Evolutionary conservation across 2,113 vertebrate species (phyloP), one percentile per base, ranked within the genome.

Genomic region (Apus apus): DNA sequence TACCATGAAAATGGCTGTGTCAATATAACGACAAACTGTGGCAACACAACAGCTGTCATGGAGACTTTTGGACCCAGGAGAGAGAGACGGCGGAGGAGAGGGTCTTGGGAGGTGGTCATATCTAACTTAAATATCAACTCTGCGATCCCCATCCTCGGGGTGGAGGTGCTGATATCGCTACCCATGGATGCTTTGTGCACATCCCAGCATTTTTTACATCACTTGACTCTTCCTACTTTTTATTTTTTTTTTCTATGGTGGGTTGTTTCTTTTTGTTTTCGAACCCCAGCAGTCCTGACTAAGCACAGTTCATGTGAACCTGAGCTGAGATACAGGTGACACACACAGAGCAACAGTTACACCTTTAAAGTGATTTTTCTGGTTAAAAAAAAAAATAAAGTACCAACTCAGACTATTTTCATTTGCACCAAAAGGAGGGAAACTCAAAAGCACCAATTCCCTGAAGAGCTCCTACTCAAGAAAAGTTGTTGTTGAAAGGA

Each of bases 1-100:
- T 79, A 98, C 98, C 98, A 98, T 98, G 98, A 98, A 98, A 98
- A 98, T 98, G 98, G 98, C 97, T 98, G 97, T 98, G 98, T 98
- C 98, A 98, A 98, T 98, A 98, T 98, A 98, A 97, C 84, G 94
- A 97, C 97, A 98, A 98, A 98, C 98, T 97, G 97, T 89, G 97
- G 97, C 95, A 93, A 96, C 97, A 73, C 93, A 93, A 96, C 98
- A 97, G 98, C 98, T 97, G 98, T 97, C 96, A 95, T 71, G 90
- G 96, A 96, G 94, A 96, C 96, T 97, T 97, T 94, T 98, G 97
- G 97, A 40, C 89, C 87, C 85, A 50, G 80, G 94, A 97, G 96
- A 50, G 85, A 87, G 90, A 91, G 78, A 34, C 64, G 6, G 85
- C 67, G 5, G 57, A 78, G 80, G 83, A 79, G 83, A 96, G 70